A percentile compares a stretch with the other conserved stretches of the same genome.
These are phyloP conservation scores for Parazoanthus swiftii DNA, from an alignment of 92 coral and sea anemone genomes.

Conservation along the genomic window DNA sequence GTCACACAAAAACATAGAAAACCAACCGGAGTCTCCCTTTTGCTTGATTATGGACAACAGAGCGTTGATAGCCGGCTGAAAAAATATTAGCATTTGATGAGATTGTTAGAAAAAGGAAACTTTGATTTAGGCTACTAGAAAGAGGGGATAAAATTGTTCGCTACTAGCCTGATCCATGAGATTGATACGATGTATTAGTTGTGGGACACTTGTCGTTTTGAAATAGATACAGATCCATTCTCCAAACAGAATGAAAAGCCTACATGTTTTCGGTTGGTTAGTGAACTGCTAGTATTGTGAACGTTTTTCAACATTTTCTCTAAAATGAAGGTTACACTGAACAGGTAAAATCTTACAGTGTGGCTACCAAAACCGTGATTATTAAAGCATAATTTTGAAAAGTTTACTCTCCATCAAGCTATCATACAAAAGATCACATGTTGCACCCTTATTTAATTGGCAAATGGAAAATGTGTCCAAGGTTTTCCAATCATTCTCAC, in stretches of 20 bases:
- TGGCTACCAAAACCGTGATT: no score
- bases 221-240: not conserved
- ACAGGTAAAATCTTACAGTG: not conserved
- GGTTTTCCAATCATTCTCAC: not conserved
- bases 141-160: not conserved
- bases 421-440: no score
- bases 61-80: conserved; percentile 94
- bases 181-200: no score
- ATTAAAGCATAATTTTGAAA: no score
- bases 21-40: conserved; percentile 77
- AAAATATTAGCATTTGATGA: not conserved
- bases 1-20: not conserved
- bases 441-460: no score
- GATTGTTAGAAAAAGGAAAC: not conserved
- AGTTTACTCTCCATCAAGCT: no score
- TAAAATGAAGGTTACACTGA: not conserved
- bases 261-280: no score
- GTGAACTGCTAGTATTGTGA: not conserved
- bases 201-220: not conserved
- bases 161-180: not conserved
- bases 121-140: not conserved
- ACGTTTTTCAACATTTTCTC: not conserved
- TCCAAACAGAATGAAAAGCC: not conserved
- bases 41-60: conserved; percentile 87
- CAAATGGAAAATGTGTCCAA: no score